These are phyloP conservation scores for Deroplatys truncata DNA, from an alignment of 2,888 invertebrate genomes.

Conservation along the genomic window DNA sequence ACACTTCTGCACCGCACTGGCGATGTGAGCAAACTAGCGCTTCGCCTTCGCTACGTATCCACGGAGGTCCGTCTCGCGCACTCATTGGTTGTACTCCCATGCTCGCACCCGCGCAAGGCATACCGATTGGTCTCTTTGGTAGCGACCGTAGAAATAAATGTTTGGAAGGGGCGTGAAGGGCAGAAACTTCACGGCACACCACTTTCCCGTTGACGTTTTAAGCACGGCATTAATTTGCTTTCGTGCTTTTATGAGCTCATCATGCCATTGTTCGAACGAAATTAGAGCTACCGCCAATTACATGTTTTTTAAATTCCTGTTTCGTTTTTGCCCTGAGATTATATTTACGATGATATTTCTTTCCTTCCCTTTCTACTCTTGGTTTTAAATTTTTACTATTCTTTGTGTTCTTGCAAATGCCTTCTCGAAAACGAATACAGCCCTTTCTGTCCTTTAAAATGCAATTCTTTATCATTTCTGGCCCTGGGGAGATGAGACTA, in stretches of 20 bases:
- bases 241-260: not conserved
- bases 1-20: not conserved
- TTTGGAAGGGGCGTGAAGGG: not conserved
- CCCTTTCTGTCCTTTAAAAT: too few relatives aligned
- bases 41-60: not conserved
- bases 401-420: too few relatives aligned
- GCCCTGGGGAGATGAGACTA: too few relatives aligned
- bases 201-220: not conserved
- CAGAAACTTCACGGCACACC: not conserved
- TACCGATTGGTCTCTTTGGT: not conserved
- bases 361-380: not conserved
- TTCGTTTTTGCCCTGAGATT: not conserved
- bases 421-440: too few relatives aligned
- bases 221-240: not conserved
- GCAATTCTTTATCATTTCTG: too few relatives aligned
- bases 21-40: not conserved
- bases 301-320: not conserved
- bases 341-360: not conserved
- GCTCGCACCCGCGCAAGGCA: not conserved
- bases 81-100: not conserved
- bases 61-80: not conserved
- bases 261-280: not conserved
- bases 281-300: not conserved
- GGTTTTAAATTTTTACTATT: too few relatives aligned
- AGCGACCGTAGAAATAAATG: not conserved